phyloP scores from a whole-genome alignment of 2,888 invertebrate species.

The Dolomedes plantarius region DNA sequence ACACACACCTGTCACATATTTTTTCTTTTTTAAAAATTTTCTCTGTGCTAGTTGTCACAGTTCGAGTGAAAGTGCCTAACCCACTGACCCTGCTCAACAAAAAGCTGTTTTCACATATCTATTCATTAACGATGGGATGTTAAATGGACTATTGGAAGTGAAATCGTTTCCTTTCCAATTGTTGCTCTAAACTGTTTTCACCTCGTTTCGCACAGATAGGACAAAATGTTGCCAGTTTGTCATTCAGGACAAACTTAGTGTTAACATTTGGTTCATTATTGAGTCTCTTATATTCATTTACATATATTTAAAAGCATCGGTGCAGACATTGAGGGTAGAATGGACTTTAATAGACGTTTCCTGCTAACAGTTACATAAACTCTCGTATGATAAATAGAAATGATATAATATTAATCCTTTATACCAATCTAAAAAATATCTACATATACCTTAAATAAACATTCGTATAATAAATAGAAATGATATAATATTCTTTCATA shows the following conservation, averaged over 20 bases:
- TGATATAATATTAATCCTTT: no score
- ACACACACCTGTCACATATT: slow-evolving; percentile 48
- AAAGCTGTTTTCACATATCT: slow-evolving; percentile 45
- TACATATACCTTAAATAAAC: no score
- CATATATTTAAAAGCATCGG: no score
- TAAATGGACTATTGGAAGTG: slow-evolving; percentile 37
- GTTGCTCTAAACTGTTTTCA: not conserved
- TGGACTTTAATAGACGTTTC: no score
- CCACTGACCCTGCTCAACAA: slow-evolving; percentile 53
- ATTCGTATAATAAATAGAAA: no score
- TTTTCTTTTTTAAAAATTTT: slow-evolving; percentile 13
- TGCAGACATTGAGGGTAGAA: no score
- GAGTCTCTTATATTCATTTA: no score
- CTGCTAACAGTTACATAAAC: no score
- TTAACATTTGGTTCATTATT: no score
- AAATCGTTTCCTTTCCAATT: slow-evolving; percentile 34
- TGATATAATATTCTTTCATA: no score
- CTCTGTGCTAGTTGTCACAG: slow-evolving; percentile 34
- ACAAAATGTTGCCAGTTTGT: not conserved
- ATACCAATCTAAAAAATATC: no score
- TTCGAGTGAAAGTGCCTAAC: slow-evolving; percentile 56
- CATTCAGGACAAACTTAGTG: not conserved
- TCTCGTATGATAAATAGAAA: no score
- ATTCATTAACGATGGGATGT: slow-evolving; percentile 38
- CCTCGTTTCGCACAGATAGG: not conserved